phyloP scores from a whole-genome alignment of 2,797 vertebrate species.

The Onychomys arenicola region DNA sequence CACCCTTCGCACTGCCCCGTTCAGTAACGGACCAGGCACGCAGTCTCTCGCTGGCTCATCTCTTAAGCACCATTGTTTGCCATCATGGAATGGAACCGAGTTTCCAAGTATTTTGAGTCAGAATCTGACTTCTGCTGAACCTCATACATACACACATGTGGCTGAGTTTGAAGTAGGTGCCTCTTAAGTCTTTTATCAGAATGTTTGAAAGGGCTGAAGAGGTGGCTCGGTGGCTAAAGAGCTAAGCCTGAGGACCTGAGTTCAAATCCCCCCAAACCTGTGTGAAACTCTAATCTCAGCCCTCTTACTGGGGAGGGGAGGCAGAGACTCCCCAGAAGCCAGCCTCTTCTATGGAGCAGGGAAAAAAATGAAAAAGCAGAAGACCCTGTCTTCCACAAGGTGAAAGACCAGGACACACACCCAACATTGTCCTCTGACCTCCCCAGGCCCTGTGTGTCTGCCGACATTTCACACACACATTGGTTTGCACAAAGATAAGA shows the following conservation, averaged over 20 bases:
- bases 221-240: not conserved
- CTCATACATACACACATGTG: too few relatives aligned
- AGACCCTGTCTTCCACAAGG: not conserved
- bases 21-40: not conserved
- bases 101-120: constrained; percentile 1
- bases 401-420: not conserved
- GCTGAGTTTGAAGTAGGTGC: not conserved
- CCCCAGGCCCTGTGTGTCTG: not conserved
- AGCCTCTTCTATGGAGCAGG: not conserved
- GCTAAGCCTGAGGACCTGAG: not conserved
- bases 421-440: not conserved
- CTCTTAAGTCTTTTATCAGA: constrained; percentile 19
- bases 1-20: not conserved
- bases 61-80: not conserved
- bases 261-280: not conserved
- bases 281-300: not conserved
- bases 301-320: not conserved
- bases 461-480: not conserved
- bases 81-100: not conserved
- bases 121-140: constrained; percentile 26
- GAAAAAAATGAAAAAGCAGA: not conserved
- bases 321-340: not conserved
- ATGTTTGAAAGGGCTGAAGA: not conserved
- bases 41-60: not conserved
- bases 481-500: not conserved